phyloP scores from a whole-genome alignment of 2,888 invertebrate genomes.

The Meiosimyza platycephala region DNA sequence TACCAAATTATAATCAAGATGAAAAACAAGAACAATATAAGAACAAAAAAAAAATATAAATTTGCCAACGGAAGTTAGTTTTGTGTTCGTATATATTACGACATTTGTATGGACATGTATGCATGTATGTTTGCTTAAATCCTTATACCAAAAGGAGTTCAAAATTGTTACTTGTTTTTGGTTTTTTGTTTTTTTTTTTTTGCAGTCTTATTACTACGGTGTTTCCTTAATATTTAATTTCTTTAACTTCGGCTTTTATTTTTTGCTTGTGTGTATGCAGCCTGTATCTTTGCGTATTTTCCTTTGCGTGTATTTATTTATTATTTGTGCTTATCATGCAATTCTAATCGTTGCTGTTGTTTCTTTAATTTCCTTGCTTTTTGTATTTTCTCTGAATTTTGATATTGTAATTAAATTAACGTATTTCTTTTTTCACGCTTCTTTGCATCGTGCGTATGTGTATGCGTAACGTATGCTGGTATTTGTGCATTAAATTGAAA shows the following conservation, averaged over 20 bases:
- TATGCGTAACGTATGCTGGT: neutral
- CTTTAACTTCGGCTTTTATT: neutral
- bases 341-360: constrained; percentile 18
- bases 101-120: neutral
- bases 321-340: constrained; percentile 21
- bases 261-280: neutral
- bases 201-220: too few relatives aligned
- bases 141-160: constrained; percentile 12
- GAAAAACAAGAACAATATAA: neutral
- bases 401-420: constrained; percentile 27
- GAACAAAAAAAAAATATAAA: constrained; percentile 2
- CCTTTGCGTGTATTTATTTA: neutral
- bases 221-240: too few relatives aligned
- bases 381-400: neutral
- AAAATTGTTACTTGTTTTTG: constrained; percentile 14
- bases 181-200: constrained; percentile 8
- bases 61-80: constrained; percentile 22
- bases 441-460: constrained; percentile 5
- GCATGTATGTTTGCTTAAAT: constrained; percentile 6
- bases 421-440: constrained; percentile 11
- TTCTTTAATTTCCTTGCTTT: neutral
- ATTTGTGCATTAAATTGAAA: constrained; percentile 13
- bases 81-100: neutral
- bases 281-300: neutral
- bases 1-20: neutral